These are phyloP conservation scores for Prunella himalayana DNA, from an alignment of 2,113 vertebrate genomes.

Conservation along the genomic window DNA sequence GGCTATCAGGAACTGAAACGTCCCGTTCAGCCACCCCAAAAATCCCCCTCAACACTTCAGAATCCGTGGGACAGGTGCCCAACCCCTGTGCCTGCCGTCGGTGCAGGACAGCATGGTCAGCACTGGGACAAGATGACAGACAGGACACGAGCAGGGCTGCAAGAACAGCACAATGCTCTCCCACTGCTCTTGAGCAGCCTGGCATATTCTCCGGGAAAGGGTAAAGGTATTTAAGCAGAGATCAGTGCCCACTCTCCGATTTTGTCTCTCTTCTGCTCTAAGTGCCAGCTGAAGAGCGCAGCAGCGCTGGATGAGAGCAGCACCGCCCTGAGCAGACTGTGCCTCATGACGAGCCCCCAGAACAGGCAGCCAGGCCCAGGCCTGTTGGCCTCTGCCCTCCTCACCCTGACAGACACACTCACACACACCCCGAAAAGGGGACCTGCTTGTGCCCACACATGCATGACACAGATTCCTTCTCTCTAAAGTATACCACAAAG, in stretches of 20 bases:
- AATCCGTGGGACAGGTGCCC: background rate
- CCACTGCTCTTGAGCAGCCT: background rate
- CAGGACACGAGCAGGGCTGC: background rate
- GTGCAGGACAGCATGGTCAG: fast-evolving
- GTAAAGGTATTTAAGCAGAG: background rate
- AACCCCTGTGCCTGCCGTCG: fast-evolving
- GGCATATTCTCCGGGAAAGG: background rate
- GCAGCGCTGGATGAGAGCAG: background rate
- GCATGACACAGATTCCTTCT: background rate
- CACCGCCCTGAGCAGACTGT: background rate
- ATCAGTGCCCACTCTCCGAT: background rate
- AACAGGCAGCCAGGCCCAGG: background rate
- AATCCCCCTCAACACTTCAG: background rate
- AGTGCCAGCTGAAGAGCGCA: fast-evolving
- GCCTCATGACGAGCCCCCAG: fast-evolving
- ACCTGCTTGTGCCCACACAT: background rate
- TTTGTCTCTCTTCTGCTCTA: background rate
- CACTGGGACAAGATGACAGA: fast-evolving
- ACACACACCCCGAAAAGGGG: fast-evolving
- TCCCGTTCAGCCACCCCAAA: background rate
- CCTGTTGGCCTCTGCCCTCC: background rate
- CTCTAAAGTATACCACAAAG: background rate
- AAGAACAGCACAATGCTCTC: background rate
- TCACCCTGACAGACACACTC: fast-evolving
- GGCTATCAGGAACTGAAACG: background rate